A percentile compares a stretch with the other conserved stretches of the same genome.
Evolutionary conservation across 1,140 invertebrate genomes (phyloP).

Genomic region (Augochlora pura): DNA sequence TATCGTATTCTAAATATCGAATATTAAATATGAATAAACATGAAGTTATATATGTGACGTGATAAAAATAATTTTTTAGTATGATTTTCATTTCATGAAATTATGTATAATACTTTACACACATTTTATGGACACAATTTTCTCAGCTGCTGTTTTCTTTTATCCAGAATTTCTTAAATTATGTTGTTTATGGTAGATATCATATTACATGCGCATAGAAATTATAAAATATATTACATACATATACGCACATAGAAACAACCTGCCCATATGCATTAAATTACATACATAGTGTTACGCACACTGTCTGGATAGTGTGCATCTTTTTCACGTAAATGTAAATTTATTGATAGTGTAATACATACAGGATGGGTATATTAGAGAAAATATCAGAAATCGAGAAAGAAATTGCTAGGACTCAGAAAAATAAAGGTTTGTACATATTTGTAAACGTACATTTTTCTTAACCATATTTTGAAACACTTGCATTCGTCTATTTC

Average conservation of each 20-base stretch:
- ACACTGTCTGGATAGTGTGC: background rate
- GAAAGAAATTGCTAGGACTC: conserved; percentile 97
- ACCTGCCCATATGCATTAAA: background rate
- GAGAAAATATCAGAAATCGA: conserved; percentile 99
- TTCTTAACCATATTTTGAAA: conserved; percentile 17
- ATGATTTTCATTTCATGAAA: too few relatives aligned
- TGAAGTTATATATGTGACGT: too few relatives aligned
- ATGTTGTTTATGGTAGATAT: conserved; percentile 19
- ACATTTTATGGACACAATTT: too few relatives aligned
- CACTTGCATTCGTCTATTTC: background rate
- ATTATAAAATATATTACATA: background rate
- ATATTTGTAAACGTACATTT: conserved; percentile 16
- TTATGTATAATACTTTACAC: too few relatives aligned
- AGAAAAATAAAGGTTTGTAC: conserved; percentile 98
- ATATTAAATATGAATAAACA: too few relatives aligned
- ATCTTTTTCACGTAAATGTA: conserved; percentile 38
- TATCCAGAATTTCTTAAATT: background rate
- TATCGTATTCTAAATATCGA: too few relatives aligned
- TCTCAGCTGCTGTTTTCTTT: too few relatives aligned
- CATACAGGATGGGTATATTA: conserved; percentile 92
- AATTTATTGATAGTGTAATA: conserved; percentile 15
- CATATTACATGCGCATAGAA: background rate
- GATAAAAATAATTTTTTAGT: too few relatives aligned
- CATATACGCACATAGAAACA: background rate
- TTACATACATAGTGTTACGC: conserved; percentile 1